Base-by-base conservation (phyloP, 35 echinoderm and acorn worm genomes). In the Chiridota heheva region DNA sequence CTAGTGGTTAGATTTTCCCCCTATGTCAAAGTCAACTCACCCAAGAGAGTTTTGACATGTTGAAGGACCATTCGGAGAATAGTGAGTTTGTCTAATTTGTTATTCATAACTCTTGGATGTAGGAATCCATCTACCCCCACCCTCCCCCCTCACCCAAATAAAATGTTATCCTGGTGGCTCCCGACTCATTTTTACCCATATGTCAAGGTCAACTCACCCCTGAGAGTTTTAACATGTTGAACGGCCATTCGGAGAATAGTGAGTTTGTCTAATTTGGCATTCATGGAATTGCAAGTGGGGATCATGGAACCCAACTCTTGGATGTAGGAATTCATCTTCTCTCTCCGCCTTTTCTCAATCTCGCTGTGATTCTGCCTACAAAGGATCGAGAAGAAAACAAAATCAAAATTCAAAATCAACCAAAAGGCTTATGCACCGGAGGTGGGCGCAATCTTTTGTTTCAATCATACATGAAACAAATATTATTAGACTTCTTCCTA, bases 271-370 rank as follows among this genome's bases (percentile, higher is more conserved):
- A 96, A 69, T 63, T 96, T 96, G 3, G 87, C 60, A 37, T 84
- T 86, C 87, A 96, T 96, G 2, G 92, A 71, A 43, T 81, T 96
- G 70, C 92, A 96, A 4, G 87, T 90, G 2, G 92, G 92, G 13
- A 96, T 78, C 87, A 96, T 90, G 1, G 63, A 68, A 40, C 81
- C 81, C 69, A 96, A 49, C 27, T 96, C 92, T 44, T 90, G 82
- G 36, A 96, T 96, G 47, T 96, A 90, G 1, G 87, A 67, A 36
- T 96, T 96, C 92, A 96, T 96, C 65, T 96, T 96, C 62, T 96
- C 92, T 20, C 92, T 51, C 15, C 92, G 55, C 20, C 88, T 62
- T 63, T 96, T 96, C 69, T 96, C 92, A 38, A 96, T 96, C 40
- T 85, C 92, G 47, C 92, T 96, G 49, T 96, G 92, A 63, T 90